These are phyloP conservation scores for Salpingus planirostris DNA, from an alignment of 2,888 invertebrate genomes.

Conservation along the genomic window DNA sequence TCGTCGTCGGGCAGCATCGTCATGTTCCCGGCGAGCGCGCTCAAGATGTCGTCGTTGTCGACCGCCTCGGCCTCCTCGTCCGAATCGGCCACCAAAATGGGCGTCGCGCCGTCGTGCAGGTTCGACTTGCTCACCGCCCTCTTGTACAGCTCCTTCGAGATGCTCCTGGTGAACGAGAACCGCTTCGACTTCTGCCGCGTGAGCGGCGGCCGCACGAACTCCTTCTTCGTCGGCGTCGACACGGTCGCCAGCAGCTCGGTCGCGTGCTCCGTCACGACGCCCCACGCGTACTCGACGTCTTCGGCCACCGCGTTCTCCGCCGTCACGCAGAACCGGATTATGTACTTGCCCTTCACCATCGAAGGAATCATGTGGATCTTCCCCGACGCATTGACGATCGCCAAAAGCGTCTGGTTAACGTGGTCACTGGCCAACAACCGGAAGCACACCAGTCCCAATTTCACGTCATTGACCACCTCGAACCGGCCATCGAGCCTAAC, in stretches of 20 bases:
- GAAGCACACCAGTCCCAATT: constrained; percentile 71
- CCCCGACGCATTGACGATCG: constrained; percentile 73
- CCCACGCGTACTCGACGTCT: constrained; percentile 61
- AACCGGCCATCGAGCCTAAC: constrained; percentile 63
- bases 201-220: constrained; percentile 42
- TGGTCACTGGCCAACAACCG: constrained; percentile 58
- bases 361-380: constrained; percentile 82
- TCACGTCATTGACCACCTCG: constrained; percentile 68
- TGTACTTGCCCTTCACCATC: constrained; percentile 64
- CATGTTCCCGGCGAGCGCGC: constrained; percentile 20
- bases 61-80: constrained; percentile 30
- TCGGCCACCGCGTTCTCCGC: constrained; percentile 66
- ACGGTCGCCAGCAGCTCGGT: constrained; percentile 46
- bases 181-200: constrained; percentile 47
- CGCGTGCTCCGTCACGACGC: constrained; percentile 52
- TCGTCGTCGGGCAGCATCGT: constrained; percentile 13
- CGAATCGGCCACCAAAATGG: constrained; percentile 47
- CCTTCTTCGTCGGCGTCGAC: constrained; percentile 37
- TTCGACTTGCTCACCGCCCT: constrained; percentile 46
- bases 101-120: constrained; percentile 47
- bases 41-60: constrained; percentile 22
- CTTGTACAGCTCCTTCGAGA: constrained; percentile 47
- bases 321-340: constrained; percentile 69
- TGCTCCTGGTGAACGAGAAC: constrained; percentile 50
- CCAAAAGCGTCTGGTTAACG: constrained; percentile 66